Conservation (phyloP, 2,113 vertebrate genomes). For the Bos javanicus region DNA sequence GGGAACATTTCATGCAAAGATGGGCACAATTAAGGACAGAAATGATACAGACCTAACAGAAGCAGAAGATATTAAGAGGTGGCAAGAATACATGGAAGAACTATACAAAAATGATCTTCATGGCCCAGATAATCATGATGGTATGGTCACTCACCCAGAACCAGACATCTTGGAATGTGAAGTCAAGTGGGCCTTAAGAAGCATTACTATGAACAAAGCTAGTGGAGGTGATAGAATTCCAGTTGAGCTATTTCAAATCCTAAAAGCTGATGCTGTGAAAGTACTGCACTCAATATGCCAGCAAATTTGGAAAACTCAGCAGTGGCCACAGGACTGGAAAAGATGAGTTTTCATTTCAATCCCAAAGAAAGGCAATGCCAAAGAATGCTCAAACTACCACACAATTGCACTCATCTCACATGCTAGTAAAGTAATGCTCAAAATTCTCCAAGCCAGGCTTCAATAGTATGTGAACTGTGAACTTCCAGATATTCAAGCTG, state of each 20-base stretch:
- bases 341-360: background rate
- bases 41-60: background rate
- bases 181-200: background rate
- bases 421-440: background rate
- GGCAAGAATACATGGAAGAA: background rate
- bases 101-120: background rate
- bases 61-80: background rate
- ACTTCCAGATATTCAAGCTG: background rate
- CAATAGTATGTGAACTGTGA: background rate
- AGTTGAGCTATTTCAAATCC: background rate
- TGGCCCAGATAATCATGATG: background rate
- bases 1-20: background rate
- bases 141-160: background rate
- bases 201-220: background rate
- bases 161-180: fast-evolving
- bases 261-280: background rate
- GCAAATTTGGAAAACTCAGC: background rate
- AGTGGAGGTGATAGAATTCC: background rate
- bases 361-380: background rate
- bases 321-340: background rate
- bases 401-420: background rate
- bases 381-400: background rate
- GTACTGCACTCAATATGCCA: background rate
- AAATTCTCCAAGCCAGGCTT: too few species aligned
- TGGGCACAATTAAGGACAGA: background rate